Evolutionary conservation across 2,113 vertebrate genomes (phyloP), one percentile per base, ranked within the genome.

Genomic region (Macroglossus sobrinus): DNA sequence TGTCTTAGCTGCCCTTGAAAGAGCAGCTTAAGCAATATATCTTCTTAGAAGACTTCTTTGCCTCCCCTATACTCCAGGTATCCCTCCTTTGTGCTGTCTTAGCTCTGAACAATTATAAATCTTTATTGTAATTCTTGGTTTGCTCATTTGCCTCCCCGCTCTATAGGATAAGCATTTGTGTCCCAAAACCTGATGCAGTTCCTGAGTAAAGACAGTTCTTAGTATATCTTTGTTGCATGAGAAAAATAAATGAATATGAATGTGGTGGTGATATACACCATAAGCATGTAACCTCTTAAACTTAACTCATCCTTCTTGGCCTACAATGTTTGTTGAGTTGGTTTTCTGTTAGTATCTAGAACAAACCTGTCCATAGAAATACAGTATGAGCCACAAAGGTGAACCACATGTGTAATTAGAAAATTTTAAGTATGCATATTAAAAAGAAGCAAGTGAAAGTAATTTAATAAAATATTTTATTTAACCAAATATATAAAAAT

Each of bases 401-500:
- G 38, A 64, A 33, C 38, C 38, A 66, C 19, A 22, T 66, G 4
- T 50, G 22, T 63, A 63, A 47, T 22, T 81, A 69, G 21, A 91
- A 88, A 45, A 50, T 80, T 59, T 40, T 33, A 69, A 50, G 66
- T 21, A 57, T 10, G 50, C 8, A 74, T 3, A 79, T 64, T 84
- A 63, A 79, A 84, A 89, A 66, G 69, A 61, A 91, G 53, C 10
- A 57, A 38, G 6, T 50, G 26, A 72, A 92, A 53, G 21, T 47
- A 93, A 72, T 57, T 76, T 61, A 68, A 59, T 35, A 66, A 64
- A 57, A 53, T 16, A 21, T 78, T 93, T 76, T 16, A 66, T 85
- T 82, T 91, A 88, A 45, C 53, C 45, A 93, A 85, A 45, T 80
- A 22, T 53, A 50, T 61, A 57, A 79, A 95, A 91, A 72, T 14